Evolutionary conservation across 92 coral and sea anemone genomes (phyloP), one percentile per base, ranked within the genome.

Genomic region (Epizoanthus illoricatus): DNA sequence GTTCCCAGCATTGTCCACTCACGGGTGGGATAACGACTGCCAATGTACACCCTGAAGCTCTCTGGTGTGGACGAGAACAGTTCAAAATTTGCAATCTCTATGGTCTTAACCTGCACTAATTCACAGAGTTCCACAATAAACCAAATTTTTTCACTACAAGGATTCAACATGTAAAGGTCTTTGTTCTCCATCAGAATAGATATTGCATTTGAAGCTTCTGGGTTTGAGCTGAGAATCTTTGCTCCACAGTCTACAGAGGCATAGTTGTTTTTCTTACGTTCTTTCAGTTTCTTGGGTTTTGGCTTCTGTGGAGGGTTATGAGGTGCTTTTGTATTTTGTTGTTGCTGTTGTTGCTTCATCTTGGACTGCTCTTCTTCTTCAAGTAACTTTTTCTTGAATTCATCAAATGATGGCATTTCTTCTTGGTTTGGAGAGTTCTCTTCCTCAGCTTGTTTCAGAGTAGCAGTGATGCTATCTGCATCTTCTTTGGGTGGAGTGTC

Each of bases 211-310:
- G 92, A 88, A 16, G 99, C 98, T 75, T 91, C 99, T 0, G 81
- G 87, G 79, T 96, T 96, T 71, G 88, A 84, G 18, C 86, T 74
- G 0, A 94, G 89, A 63, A 96, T 88, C 72, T 96, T 96, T 10
- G 99, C 99, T 60, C 99, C 99, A 75, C 99, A 96, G 71, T 96
- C 99, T 63, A 93, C 57, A n/a, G 99, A 92, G 0, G 98, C 99
- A 59, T 90, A 96, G 80, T 96, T 96, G 70, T 89, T 96, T 71
- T 96, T 97, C 74, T 96, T 96, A 42, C 98, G 86, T 59, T 96
- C 93, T 75, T 91, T 90, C n/a, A 76, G 61, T 67, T 93, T 95
- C 80, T 89, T 91, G n/a, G 88, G 80, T 61, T 86, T 90, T 21
- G 40, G 88, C 66, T 86, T 93, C 39, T 76, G 80, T 12, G 73